Evolutionary conservation across 2,888 invertebrate genomes (phyloP).

Genomic region (Eupithecia dodoneata): DNA sequence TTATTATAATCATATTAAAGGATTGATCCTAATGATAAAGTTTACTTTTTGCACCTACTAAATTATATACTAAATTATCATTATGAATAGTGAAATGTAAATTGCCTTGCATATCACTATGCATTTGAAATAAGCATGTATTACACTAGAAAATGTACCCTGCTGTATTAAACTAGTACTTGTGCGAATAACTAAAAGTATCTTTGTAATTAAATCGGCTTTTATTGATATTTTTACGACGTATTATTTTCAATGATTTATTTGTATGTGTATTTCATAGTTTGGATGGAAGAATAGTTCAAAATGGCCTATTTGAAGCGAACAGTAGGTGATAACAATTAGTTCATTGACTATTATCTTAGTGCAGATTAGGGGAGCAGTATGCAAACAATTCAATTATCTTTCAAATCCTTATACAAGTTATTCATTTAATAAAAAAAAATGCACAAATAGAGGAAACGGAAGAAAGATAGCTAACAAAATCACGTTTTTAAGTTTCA

Average conservation of each 20-base stretch:
- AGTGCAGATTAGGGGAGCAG: background rate
- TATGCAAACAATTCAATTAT: background rate
- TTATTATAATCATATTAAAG: too few species aligned
- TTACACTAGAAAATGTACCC: conserved; percentile 2
- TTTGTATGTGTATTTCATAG: background rate
- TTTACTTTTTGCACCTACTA: background rate
- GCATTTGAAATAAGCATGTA: background rate
- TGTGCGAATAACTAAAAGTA: background rate
- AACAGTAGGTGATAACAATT: background rate
- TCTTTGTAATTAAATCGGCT: background rate
- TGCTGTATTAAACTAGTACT: background rate
- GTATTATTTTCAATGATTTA: background rate
- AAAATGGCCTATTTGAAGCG: background rate
- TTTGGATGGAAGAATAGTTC: background rate
- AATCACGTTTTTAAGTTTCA: background rate
- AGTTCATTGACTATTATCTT: background rate
- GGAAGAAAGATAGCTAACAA: background rate
- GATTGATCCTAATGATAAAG: background rate
- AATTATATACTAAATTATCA: background rate
- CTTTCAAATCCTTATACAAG: background rate
- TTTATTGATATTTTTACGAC: background rate
- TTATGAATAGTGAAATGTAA: background rate
- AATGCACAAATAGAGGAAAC: background rate
- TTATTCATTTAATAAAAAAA: background rate
- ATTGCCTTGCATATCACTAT: background rate